Evolutionary conservation across 1,140 invertebrate genomes (phyloP).

Genomic region (Cryptotermes secundus): DNA sequence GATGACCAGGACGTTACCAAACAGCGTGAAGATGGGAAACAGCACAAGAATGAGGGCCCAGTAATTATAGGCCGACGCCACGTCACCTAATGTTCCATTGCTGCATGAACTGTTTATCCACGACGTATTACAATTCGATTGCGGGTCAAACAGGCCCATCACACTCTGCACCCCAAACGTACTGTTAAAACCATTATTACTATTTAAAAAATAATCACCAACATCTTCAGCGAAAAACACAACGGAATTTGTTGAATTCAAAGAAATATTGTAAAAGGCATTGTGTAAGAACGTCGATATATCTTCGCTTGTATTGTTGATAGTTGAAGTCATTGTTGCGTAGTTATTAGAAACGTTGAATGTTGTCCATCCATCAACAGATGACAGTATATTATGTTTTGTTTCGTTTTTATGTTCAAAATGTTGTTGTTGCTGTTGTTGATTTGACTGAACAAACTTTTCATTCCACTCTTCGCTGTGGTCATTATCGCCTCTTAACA

Average conservation of each 20-base stretch:
- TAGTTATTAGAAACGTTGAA: not conserved
- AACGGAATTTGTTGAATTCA: not conserved
- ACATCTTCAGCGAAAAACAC: not conserved
- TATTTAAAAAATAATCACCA: not conserved
- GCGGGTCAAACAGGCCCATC: not conserved
- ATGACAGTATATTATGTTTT: not conserved
- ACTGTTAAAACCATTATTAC: not conserved
- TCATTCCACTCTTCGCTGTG: not conserved
- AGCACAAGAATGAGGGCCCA: constrained; percentile 84
- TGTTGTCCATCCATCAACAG: not conserved
- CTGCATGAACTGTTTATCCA: not conserved
- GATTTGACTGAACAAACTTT: not conserved
- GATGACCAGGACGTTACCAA: constrained; percentile 96
- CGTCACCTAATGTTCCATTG: not conserved
- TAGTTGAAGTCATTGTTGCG: not conserved
- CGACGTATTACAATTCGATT: not conserved
- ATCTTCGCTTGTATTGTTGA: not conserved
- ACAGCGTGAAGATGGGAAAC: constrained; percentile 90
- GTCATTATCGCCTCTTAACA: not conserved
- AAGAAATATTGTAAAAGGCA: not conserved
- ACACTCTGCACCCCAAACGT: not conserved
- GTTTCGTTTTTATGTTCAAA: not conserved
- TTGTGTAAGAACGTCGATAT: not conserved
- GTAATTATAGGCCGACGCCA: constrained; percentile 51
- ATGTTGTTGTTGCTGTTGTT: not conserved